Conservation (phyloP, 2,113 vertebrate species). For the Hippopotamus amphibius region DNA sequence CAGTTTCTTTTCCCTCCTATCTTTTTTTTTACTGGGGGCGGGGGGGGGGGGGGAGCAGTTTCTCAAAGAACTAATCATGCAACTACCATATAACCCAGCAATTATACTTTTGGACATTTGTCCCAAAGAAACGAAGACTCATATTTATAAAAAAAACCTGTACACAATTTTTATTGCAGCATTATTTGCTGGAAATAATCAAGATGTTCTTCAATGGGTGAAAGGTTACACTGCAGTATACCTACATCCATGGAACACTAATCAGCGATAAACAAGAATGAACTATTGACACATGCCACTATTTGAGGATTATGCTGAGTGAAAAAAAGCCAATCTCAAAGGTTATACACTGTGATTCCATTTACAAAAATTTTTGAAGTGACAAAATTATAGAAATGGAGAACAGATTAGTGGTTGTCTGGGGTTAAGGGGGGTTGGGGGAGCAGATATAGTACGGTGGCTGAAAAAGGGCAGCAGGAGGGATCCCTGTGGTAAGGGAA, state of each 20-base stretch:
- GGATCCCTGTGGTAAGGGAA: not conserved
- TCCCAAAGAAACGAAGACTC: not conserved
- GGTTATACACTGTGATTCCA: not conserved
- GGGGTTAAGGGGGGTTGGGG: not conserved
- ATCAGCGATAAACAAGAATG: not conserved
- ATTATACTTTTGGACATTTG: slow-evolving; percentile 7
- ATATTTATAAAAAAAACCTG: not conserved
- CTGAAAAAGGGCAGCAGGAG: not conserved
- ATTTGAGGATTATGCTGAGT: slow-evolving; percentile 5
- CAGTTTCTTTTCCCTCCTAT: not conserved
- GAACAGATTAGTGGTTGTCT: not conserved
- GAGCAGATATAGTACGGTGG: not conserved
- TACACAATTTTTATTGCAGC: not conserved
- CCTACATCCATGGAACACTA: not conserved
- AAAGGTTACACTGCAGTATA: not conserved
- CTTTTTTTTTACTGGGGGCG: not conserved
- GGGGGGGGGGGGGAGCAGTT: not conserved
- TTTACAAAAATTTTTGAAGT: slow-evolving; percentile 4
- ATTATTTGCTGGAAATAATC: not conserved
- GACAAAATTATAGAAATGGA: slow-evolving; percentile 29
- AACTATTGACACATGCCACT: not conserved
- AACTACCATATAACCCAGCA: not conserved
- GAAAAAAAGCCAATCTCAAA: not conserved
- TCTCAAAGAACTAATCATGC: not conserved
- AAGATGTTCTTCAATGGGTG: not conserved